Evolutionary conservation across 1,140 invertebrate species (phyloP), one percentile per base, ranked within the genome.

Genomic region (Papilio dardanus): DNA sequence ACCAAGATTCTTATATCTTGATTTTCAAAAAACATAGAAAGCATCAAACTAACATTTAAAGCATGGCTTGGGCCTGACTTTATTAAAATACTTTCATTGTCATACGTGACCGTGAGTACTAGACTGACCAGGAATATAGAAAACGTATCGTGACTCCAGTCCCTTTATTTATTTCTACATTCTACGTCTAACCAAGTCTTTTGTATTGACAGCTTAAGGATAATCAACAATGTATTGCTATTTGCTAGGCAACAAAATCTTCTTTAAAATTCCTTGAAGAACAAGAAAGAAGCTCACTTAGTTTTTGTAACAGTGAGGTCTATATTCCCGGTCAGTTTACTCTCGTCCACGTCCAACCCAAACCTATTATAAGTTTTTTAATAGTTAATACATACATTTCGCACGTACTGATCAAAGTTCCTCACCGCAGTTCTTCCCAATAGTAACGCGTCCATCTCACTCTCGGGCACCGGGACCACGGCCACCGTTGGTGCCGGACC

Each of bases 371-470:
- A 76, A 71, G 24, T 71, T 77, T 76, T 40, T 50, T n/a, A n/a
- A 74, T 76, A 75, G 78, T 68, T 77, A 79, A 92, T 94, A 94
- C 93, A 93, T 94, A 94, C 92, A 91, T 94, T 88, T 93, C 87
- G 86, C 85, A 92, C 86, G 92, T 93, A 94, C 90, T 92, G 93
- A 93, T 93, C 90, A 93, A 94, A 93, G 76, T 85, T 89, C 94
- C 96, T 96, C 94, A 96, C 96, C 96, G 96, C 94, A 69, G 96
- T 96, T 86, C 95, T 93, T 78, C 96, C 96, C 40, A 96, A 94
- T 50, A 96, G 94, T 69, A 96, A 88, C 62, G 96, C 96, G 86
- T 96, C 96, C 96, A 96, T 96, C 93, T 96, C 96, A 74, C 95
- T 95, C 88, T 96, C 96, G 1, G 95, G 94, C 74, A 94, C 90